Percentiles rank a stretch among this genome's conserved stretches.
Evolutionary conservation across 2,888 invertebrate genomes (phyloP).

Genomic region (Hedychridium roseum): DNA sequence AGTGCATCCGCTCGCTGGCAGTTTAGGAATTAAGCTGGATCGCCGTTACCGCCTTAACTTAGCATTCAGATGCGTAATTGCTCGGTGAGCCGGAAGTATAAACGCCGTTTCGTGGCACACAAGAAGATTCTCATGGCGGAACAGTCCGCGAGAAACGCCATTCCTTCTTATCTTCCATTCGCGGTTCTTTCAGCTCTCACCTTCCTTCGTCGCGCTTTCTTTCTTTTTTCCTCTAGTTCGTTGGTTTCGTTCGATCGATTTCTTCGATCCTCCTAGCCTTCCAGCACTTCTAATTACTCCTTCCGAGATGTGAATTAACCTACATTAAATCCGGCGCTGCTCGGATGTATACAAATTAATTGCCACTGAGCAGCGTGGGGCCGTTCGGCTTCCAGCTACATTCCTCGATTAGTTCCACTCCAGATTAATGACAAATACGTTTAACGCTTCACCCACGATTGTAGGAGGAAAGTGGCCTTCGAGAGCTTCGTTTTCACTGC

Average conservation of each 20-base stretch:
- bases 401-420: constrained; percentile 6
- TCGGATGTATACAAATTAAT: background rate
- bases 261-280: background rate
- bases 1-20: too few species aligned
- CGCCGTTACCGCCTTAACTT: too few species aligned
- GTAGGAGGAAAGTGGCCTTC: too few species aligned
- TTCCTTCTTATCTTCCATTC: too few species aligned
- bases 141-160: too few species aligned
- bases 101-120: too few species aligned
- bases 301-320: constrained; percentile 3
- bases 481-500: too few species aligned
- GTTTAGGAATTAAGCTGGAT: too few species aligned
- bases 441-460: constrained; percentile 2
- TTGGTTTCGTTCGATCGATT: constrained; percentile 1
- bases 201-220: background rate
- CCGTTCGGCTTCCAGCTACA: background rate
- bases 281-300: background rate
- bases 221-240: background rate
- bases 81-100: too few species aligned
- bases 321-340: background rate
- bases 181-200: background rate
- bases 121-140: too few species aligned
- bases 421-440: constrained; percentile 6
- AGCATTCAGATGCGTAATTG: too few species aligned
- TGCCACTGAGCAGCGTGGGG: background rate